phyloP scores from a whole-genome alignment of 1,140 invertebrate species.

The Pseudomyrmex sp. region DNA sequence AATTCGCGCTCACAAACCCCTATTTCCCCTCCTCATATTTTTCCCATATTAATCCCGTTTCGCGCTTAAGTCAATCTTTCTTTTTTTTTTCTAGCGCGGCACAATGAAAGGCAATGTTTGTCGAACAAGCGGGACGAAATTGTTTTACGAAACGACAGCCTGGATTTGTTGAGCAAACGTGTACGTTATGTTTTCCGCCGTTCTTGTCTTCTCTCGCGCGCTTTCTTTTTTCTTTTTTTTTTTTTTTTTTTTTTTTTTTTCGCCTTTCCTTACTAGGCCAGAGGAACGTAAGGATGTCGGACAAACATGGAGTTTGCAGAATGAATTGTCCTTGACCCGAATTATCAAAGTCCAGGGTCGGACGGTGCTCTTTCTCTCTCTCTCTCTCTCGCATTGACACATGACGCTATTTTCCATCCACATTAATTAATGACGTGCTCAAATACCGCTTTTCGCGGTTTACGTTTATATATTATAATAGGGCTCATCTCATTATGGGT shows the following conservation, averaged over 20 bases:
- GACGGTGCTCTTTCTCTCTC: slow-evolving; percentile 2
- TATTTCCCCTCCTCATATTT: no score
- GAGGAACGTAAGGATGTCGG: slow-evolving; percentile 29
- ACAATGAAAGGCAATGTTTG: slow-evolving; percentile 43
- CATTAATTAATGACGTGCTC: not conserved
- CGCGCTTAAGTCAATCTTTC: slow-evolving; percentile 13
- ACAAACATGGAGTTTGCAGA: slow-evolving; percentile 41
- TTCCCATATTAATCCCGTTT: not conserved
- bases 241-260: not conserved
- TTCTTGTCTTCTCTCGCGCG: no score
- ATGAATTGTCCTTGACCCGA: slow-evolving; percentile 33
- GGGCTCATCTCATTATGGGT: not conserved
- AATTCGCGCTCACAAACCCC: no score
- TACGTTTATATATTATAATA: slow-evolving; percentile 20
- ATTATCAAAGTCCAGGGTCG: slow-evolving; percentile 31
- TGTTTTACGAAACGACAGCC: slow-evolving; percentile 39
- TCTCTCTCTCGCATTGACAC: not conserved
- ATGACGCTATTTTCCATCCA: not conserved
- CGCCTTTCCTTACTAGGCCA: slow-evolving; percentile 23
- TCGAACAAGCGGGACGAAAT: slow-evolving; percentile 36
- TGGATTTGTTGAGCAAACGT: slow-evolving; percentile 30
- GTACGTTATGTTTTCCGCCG: no score
- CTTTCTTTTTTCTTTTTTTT: not conserved
- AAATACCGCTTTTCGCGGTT: not conserved
- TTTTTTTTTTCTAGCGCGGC: not conserved